phyloP scores from a whole-genome alignment of 2,113 vertebrate species.

The Cardinalis cardinalis region DNA sequence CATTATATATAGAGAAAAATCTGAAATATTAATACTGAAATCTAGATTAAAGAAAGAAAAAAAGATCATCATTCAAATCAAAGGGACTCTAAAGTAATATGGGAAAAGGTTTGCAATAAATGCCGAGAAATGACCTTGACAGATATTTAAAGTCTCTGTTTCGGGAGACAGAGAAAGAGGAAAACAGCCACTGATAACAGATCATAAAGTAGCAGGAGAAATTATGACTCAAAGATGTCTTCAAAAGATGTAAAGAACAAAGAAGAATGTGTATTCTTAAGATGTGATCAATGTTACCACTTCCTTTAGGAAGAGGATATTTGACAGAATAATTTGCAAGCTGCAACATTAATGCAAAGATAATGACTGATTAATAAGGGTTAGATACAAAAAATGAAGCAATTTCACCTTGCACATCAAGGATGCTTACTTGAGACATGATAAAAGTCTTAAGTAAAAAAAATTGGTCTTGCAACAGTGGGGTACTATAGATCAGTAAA shows the following conservation, averaged over 20 bases:
- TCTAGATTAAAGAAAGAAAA: background rate
- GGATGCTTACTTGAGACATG: background rate
- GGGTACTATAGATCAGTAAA: background rate
- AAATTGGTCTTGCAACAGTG: background rate
- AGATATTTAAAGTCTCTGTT: background rate
- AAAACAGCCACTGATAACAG: background rate
- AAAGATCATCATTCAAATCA: background rate
- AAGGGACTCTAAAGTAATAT: background rate
- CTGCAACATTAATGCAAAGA: background rate
- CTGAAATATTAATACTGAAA: background rate
- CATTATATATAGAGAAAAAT: background rate
- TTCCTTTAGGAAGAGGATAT: background rate
- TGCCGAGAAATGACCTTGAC: background rate
- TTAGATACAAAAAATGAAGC: background rate
- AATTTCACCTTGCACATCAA: background rate
- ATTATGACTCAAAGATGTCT: background rate
- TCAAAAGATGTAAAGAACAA: background rate
- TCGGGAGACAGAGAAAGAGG: background rate
- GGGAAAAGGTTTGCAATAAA: background rate
- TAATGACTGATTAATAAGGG: background rate
- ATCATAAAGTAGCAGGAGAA: background rate
- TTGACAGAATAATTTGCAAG: background rate
- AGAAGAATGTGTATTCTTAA: background rate
- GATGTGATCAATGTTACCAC: background rate
- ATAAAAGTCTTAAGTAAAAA: background rate